Evolutionary conservation across 2,797 vertebrate genomes (phyloP).

Genomic region (Clarias pachynema): DNA sequence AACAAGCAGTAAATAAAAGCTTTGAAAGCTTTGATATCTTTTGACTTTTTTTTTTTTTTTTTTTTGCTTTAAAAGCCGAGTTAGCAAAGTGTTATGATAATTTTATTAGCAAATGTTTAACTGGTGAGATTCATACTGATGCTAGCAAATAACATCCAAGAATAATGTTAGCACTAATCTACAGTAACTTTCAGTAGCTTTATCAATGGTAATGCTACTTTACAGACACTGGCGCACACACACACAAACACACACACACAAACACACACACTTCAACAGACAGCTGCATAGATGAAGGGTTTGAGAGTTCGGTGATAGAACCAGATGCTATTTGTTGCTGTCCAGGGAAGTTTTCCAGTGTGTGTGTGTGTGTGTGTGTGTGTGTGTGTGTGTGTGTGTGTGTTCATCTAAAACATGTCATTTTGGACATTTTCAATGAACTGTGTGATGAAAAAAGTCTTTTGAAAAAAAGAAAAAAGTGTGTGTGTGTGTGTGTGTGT

Average conservation of each 20-base stretch:
- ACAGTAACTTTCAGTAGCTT: neutral
- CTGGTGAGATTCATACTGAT: too few relatives aligned
- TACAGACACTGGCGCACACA: neutral
- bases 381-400: conserved; percentile 14
- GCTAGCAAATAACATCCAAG: too few relatives aligned
- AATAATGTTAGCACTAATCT: neutral
- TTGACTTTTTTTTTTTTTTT: neutral
- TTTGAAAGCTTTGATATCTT: neutral
- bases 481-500: neutral
- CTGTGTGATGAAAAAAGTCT: neutral
- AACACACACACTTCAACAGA: conserved; percentile 11
- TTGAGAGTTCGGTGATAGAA: conserved; percentile 33
- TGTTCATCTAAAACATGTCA: conserved; percentile 13
- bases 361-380: conserved; percentile 28
- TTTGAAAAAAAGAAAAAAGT: neutral
- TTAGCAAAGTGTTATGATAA: neutral
- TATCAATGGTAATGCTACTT: neutral
- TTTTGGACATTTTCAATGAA: conserved; percentile 10
- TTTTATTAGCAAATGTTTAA: neutral
- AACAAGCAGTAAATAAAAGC: neutral
- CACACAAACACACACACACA: conserved; percentile 1
- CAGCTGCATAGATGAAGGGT: conserved; percentile 36
- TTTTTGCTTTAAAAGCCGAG: neutral
- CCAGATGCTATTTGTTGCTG: conserved; percentile 53
- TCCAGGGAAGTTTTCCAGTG: conserved; percentile 40